phyloP scores from a whole-genome alignment of 2,888 invertebrate genomes.

The Agrochola macilenta region DNA sequence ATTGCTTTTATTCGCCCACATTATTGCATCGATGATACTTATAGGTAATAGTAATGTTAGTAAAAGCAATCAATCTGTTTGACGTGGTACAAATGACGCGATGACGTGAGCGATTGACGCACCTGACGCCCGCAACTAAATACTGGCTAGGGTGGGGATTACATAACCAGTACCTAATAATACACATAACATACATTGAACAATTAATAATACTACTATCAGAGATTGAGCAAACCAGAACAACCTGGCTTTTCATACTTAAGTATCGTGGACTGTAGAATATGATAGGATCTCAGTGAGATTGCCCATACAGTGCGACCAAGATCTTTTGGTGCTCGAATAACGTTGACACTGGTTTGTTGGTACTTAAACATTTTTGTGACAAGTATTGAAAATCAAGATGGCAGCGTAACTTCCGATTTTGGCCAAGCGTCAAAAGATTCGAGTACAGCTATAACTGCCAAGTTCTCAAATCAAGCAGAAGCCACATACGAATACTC shows the following conservation, averaged over 20 bases:
- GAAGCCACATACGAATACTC: background rate
- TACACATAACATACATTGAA: too few relatives aligned
- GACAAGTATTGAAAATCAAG: too few relatives aligned
- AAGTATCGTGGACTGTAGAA: background rate
- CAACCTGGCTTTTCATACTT: background rate
- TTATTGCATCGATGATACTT: background rate
- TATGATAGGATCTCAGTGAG: background rate
- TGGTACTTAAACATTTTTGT: too few relatives aligned
- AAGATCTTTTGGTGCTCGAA: background rate
- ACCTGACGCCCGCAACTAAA: conserved; percentile 25
- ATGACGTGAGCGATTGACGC: conserved; percentile 42
- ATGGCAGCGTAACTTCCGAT: background rate
- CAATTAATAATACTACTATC: background rate
- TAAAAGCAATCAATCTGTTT: conserved; percentile 36
- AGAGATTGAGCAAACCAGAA: background rate
- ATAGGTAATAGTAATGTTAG: background rate
- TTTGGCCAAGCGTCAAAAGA: too few relatives aligned
- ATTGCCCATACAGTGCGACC: background rate
- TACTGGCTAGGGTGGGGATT: background rate
- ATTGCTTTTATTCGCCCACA: background rate
- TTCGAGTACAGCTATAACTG: background rate
- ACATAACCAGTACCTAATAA: background rate
- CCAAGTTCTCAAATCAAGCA: background rate
- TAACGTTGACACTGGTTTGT: too few relatives aligned
- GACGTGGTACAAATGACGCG: conserved; percentile 25